A percentile compares a stretch with the other conserved stretches of the same genome.
Evolutionary conservation across 1,140 invertebrate species (phyloP).

Genomic region (Drosophila parvula): DNA sequence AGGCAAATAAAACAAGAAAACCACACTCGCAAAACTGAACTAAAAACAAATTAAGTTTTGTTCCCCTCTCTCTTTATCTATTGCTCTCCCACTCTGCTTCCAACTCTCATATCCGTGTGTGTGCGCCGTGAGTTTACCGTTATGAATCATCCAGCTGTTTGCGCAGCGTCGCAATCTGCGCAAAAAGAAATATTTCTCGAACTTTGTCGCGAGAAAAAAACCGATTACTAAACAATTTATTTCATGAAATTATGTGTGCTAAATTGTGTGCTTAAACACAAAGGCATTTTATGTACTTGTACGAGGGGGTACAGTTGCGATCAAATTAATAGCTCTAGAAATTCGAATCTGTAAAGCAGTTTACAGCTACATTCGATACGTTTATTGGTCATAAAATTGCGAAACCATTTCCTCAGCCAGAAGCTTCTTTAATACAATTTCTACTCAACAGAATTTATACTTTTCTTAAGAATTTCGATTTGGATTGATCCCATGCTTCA

Average conservation of each 20-base stretch:
- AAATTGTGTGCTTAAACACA: slow-evolving; percentile 43
- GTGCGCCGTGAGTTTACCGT: slow-evolving; percentile 56
- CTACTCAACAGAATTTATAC: too few species aligned
- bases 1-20: slow-evolving; percentile 27
- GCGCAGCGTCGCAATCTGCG: slow-evolving; percentile 69
- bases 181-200: slow-evolving; percentile 63
- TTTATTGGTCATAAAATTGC: not conserved
- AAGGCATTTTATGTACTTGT: slow-evolving; percentile 9
- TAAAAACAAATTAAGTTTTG: slow-evolving; percentile 53
- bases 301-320: not conserved
- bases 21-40: slow-evolving; percentile 52
- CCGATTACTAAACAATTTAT: slow-evolving; percentile 58
- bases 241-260: slow-evolving; percentile 56
- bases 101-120: slow-evolving; percentile 14
- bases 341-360: not conserved
- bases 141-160: slow-evolving; percentile 75
- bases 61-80: slow-evolving; percentile 5
- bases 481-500: too few species aligned
- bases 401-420: not conserved
- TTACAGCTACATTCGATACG: not conserved
- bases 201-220: slow-evolving; percentile 48
- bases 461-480: too few species aligned
- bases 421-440: not conserved
- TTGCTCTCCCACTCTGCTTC: slow-evolving; percentile 15
- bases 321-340: not conserved